phyloP scores from a whole-genome alignment of 2,888 invertebrate species.

The Tortrix viridana region DNA sequence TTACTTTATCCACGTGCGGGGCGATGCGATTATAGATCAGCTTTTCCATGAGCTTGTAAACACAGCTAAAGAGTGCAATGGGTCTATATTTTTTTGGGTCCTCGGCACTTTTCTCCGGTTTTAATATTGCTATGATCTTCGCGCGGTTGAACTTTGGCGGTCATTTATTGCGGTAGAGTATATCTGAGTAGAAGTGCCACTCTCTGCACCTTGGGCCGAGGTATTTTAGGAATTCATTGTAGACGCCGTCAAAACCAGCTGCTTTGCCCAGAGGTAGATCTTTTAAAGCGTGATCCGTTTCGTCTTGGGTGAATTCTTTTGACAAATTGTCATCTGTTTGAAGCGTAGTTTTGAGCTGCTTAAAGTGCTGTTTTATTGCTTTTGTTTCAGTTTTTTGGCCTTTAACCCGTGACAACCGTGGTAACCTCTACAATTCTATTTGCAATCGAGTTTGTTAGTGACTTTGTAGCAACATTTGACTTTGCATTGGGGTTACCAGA shows the following conservation, averaged over 20 bases:
- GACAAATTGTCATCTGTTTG: neutral
- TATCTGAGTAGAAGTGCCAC: conserved; percentile 3
- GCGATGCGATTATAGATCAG: neutral
- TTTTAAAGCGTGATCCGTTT: neutral
- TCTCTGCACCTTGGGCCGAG: neutral
- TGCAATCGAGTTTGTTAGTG: conserved; percentile 1
- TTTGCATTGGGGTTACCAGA: neutral
- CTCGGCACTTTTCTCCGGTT: neutral
- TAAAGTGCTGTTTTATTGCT: neutral
- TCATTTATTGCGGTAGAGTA: neutral
- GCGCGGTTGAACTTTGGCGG: neutral
- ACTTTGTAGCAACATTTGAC: neutral
- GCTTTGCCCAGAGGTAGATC: neutral
- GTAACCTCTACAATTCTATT: conserved; percentile 3
- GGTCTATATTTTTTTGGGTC: neutral
- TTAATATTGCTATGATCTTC: neutral
- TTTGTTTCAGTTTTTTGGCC: neutral
- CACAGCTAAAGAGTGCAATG: neutral
- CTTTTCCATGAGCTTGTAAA: neutral
- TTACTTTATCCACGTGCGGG: neutral
- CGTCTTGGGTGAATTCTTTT: neutral
- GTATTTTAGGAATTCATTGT: neutral
- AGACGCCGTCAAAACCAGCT: neutral
- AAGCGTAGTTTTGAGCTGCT: neutral
- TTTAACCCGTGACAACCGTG: too few species aligned